Conservation (phyloP, 2,113 vertebrate genomes). For the Rhabdomys dilectus region DNA sequence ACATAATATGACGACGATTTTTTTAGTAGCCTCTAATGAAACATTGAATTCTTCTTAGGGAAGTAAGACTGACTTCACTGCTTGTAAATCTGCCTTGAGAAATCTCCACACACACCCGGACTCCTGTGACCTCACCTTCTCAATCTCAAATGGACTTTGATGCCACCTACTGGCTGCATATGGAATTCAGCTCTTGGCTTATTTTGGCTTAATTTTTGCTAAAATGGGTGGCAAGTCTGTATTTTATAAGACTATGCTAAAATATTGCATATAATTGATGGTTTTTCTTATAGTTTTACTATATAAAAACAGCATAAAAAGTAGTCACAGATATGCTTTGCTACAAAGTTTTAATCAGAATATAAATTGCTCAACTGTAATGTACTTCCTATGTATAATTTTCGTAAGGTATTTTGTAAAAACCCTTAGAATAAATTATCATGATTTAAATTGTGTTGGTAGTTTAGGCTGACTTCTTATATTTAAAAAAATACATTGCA, state of each 20-base stretch:
- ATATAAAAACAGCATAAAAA: conserved; percentile 72
- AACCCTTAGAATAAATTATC: conserved; percentile 76
- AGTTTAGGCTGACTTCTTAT: neutral
- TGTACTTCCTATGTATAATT: conserved; percentile 17
- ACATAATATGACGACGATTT: neutral
- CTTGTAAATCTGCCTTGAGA: neutral
- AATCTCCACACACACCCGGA: neutral
- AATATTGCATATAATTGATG: conserved; percentile 36
- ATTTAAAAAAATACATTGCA: conserved; percentile 39
- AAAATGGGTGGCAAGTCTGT: neutral
- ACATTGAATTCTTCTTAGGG: conserved; percentile 13
- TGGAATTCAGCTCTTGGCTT: conserved; percentile 39
- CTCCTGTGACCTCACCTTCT: neutral
- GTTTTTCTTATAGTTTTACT: conserved; percentile 38
- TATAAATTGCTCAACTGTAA: conserved; percentile 36
- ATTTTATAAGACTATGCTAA: conserved; percentile 57
- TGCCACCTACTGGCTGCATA: conserved; percentile 63
- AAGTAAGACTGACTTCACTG: neutral
- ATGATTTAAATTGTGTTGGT: conserved; percentile 45
- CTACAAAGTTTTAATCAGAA: conserved; percentile 71
- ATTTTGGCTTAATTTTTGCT: conserved; percentile 13
- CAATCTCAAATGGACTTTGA: conserved; percentile 64
- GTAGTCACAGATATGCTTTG: conserved; percentile 67
- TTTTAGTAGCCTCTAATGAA: conserved; percentile 18
- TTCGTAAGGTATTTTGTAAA: conserved; percentile 79